phyloP scores from a whole-genome alignment of 64 coral and sea anemone genomes.

The Montipora foliosa region DNA sequence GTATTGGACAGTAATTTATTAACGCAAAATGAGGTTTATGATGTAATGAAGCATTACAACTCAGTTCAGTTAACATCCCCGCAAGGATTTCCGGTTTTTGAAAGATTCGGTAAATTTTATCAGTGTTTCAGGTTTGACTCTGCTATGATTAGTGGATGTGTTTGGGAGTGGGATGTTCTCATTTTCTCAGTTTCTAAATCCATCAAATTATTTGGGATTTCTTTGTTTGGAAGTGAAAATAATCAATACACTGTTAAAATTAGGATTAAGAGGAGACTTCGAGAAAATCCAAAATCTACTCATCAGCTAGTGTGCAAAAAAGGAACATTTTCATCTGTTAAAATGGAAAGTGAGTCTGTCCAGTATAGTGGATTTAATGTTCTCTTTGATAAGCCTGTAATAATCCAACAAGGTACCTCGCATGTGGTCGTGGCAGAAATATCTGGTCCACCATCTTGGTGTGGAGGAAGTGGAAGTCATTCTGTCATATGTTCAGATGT shows the following conservation, averaged over 20 bases:
- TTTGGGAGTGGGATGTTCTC: not conserved
- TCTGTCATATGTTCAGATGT: not conserved
- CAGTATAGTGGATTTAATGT: not conserved
- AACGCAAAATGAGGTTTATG: conserved; percentile 25
- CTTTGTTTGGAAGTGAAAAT: not conserved
- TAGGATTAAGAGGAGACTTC: not conserved
- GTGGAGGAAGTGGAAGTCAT: not conserved
- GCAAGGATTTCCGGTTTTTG: not conserved
- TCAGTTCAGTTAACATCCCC: conserved; percentile 13
- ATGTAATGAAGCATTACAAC: conserved; percentile 2
- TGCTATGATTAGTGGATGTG: not conserved
- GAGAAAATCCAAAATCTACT: not conserved
- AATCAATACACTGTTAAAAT: not conserved
- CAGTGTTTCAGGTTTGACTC: conserved; percentile 12
- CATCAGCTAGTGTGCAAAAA: not conserved
- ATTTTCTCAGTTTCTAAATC: conserved; percentile 22
- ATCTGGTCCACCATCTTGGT: not conserved
- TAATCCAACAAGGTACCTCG: not conserved
- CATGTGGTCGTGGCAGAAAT: not conserved
- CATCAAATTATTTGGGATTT: not conserved
- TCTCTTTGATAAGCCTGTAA: not conserved
- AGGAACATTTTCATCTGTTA: conserved; percentile 12
- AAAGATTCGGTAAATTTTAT: not conserved
- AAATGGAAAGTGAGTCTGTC: not conserved
- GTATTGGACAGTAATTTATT: conserved; percentile 8